Percentiles rank a stretch among this genome's conserved stretches.
Conservation (phyloP, 2,797 vertebrate genomes). For the Sorex maritimensis region DNA sequence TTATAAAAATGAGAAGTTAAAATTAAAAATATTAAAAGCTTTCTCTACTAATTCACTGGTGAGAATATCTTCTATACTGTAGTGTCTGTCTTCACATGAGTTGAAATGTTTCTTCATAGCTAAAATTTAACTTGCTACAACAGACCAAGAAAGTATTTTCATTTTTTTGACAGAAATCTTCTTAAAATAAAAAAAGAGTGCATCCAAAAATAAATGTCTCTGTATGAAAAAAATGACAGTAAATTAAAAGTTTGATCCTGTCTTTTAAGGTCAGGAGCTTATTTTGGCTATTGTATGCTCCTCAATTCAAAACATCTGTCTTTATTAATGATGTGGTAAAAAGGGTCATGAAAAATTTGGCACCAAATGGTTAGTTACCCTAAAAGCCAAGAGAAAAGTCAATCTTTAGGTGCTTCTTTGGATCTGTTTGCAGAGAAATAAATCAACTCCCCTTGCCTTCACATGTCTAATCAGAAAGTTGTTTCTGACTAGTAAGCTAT, state of each 20-base stretch:
- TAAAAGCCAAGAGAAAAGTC: conserved; percentile 68
- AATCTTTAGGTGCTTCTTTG: conserved; percentile 51
- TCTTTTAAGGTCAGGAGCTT: conserved; percentile 49
- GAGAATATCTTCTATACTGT: not conserved
- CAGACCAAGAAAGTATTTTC: conserved; percentile 23
- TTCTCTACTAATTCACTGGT: not conserved
- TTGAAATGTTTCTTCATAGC: not conserved
- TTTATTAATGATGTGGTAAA: conserved; percentile 40
- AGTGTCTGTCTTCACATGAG: not conserved
- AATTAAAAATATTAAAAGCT: not conserved
- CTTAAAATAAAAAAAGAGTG: not conserved
- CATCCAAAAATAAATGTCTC: conserved; percentile 62
- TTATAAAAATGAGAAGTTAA: conserved; percentile 42
- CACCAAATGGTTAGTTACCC: conserved; percentile 30
- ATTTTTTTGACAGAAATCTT: conserved; percentile 54
- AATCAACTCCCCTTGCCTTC: conserved; percentile 32
- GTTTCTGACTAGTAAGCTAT: conserved; percentile 51
- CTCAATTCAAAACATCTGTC: conserved; percentile 76
- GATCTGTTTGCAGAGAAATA: conserved; percentile 44
- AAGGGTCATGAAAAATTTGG: conserved; percentile 62
- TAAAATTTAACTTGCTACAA: conserved; percentile 38
- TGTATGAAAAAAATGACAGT: not conserved
- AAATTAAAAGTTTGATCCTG: not conserved
- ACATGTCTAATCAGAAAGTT: conserved; percentile 47
- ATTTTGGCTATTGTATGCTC: conserved; percentile 68